Percentiles rank a stretch among this genome's conserved stretches.
Evolutionary conservation across 1,140 invertebrate genomes (phyloP).

Genomic region (Ostrea edulis): DNA sequence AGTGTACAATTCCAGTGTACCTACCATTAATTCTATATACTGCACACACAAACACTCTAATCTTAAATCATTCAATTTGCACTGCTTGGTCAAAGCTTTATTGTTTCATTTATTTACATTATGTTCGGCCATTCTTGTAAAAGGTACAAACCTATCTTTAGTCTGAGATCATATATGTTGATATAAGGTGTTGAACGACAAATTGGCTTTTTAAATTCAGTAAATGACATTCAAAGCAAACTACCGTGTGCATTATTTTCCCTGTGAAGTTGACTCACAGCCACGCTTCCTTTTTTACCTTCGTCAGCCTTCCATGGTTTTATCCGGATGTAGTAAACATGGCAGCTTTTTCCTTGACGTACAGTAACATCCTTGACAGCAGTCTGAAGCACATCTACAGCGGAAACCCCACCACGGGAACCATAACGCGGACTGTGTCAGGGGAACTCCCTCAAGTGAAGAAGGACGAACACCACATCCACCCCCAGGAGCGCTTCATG

Average conservation of each 20-base stretch:
- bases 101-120: neutral
- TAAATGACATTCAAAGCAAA: neutral
- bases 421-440: neutral
- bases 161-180: neutral
- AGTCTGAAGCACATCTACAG: constrained; percentile 36
- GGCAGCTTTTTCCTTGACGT: constrained; percentile 9
- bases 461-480: neutral
- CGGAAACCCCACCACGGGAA: neutral
- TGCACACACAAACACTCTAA: neutral
- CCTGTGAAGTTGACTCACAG: neutral
- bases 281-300: neutral
- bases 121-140: neutral
- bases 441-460: neutral
- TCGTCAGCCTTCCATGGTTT: neutral
- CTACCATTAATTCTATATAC: neutral
- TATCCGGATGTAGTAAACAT: neutral
- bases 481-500: neutral
- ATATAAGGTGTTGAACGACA: constrained; percentile 5
- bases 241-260: neutral
- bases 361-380: neutral
- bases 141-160: constrained; percentile 9
- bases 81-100: constrained; percentile 13
- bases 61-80: neutral
- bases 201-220: constrained; percentile 16
- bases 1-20: neutral